Evolutionary conservation across 1,140 invertebrate species (phyloP).

Genomic region (Dufourea novaeangliae): DNA sequence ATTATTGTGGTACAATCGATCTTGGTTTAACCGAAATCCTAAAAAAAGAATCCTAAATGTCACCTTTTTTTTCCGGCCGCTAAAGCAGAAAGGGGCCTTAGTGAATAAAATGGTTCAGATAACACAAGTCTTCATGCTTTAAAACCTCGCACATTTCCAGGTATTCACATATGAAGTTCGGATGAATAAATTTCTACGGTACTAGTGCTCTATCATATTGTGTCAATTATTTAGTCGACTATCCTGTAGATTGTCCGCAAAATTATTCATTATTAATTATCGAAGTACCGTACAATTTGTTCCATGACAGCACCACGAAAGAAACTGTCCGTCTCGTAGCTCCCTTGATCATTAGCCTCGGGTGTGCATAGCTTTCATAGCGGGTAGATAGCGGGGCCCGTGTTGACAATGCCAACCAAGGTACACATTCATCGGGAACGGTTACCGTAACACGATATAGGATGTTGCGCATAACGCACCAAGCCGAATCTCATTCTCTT

Average conservation of each 20-base stretch:
- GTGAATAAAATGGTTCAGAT: not conserved
- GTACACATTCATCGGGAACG: constrained; percentile 33
- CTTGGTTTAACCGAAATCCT: not conserved
- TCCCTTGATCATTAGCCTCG: constrained; percentile 21
- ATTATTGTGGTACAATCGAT: not conserved
- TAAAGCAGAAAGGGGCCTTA: too few relatives aligned
- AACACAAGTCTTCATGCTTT: not conserved
- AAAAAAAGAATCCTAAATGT: too few relatives aligned
- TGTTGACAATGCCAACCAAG: constrained; percentile 19
- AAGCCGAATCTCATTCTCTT: constrained; percentile 22
- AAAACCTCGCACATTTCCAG: not conserved
- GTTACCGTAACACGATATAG: constrained; percentile 19
- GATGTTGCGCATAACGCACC: constrained; percentile 11
- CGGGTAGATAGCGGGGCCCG: not conserved
- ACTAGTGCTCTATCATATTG: too few relatives aligned
- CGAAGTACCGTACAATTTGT: not conserved
- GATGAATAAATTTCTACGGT: not conserved
- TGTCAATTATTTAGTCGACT: not conserved
- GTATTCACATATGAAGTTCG: not conserved
- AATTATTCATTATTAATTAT: not conserved
- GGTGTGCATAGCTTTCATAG: not conserved
- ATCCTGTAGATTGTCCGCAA: too few relatives aligned
- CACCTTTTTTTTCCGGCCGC: too few relatives aligned
- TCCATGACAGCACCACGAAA: not conserved
- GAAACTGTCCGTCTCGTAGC: not conserved